phyloP scores from a whole-genome alignment of 2,888 invertebrate genomes.

The Protodeltote pygarga region DNA sequence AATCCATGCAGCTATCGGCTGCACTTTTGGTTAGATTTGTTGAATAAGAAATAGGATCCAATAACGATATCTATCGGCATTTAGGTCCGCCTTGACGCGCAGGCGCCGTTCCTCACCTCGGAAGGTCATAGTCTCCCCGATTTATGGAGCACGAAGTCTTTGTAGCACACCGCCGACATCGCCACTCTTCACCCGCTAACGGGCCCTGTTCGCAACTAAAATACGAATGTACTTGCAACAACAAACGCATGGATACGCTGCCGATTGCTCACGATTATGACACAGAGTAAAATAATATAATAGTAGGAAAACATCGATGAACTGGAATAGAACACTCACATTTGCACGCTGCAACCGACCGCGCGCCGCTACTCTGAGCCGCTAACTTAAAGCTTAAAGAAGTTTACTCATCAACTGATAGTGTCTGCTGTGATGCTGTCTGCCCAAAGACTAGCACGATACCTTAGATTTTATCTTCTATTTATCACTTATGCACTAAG shows the following conservation, averaged over 20 bases:
- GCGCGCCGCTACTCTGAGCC: no score
- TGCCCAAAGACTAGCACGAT: no score
- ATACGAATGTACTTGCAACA: slow-evolving; percentile 54
- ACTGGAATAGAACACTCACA: no score
- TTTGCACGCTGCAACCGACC: no score
- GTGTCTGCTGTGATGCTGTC: no score
- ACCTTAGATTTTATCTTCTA: no score
- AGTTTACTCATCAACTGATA: no score
- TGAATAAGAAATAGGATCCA: slow-evolving; percentile 13
- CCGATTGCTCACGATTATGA: slow-evolving; percentile 49
- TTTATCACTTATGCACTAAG: no score
- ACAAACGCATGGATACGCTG: slow-evolving; percentile 43
- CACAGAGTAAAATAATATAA: no score
- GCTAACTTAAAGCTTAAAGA: no score
- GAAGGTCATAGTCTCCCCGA: slow-evolving; percentile 71
- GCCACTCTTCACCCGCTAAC: slow-evolving; percentile 67
- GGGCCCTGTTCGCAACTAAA: slow-evolving; percentile 59
- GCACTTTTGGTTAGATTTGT: background rate
- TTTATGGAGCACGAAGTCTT: slow-evolving; percentile 81
- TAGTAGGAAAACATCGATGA: no score
- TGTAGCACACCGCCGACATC: slow-evolving; percentile 71
- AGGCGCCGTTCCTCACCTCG: slow-evolving; percentile 50
- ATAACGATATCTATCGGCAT: slow-evolving; percentile 39
- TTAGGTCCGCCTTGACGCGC: slow-evolving; percentile 51
- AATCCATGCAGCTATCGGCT: no score